phyloP scores from a whole-genome alignment of 23 tunicate species.

The Diplosoma virens region DNA sequence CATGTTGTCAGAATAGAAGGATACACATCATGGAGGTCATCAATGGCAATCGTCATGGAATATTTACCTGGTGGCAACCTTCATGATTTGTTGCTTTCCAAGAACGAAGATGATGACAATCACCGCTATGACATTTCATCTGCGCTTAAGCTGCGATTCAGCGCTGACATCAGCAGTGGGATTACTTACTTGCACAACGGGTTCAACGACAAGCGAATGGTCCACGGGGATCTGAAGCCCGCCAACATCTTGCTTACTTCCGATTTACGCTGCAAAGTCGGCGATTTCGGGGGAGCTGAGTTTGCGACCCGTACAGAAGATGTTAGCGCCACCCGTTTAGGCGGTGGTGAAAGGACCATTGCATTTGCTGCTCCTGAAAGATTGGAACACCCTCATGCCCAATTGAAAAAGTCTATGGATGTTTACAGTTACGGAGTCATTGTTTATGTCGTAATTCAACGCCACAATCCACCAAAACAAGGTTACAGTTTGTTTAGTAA shows the following conservation, averaged over 20 bases:
- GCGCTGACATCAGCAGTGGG: conserved; percentile 7
- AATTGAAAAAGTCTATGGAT: neutral
- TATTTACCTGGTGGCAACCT: conserved; percentile 32
- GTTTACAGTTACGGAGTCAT: neutral
- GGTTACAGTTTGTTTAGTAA: neutral
- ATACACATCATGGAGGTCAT: neutral
- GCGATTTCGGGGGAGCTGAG: conserved; percentile 21
- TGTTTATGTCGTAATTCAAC: neutral
- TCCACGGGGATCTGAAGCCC: conserved; percentile 25
- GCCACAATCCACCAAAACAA: neutral
- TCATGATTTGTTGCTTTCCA: neutral
- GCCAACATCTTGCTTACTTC: conserved; percentile 12
- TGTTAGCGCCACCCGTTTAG: neutral
- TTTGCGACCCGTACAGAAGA: neutral
- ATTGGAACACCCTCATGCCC: neutral
- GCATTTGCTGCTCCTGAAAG: conserved; percentile 9
- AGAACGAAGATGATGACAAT: neutral
- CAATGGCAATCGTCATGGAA: conserved; percentile 35
- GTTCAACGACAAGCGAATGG: neutral
- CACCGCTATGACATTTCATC: neutral
- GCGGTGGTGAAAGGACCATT: neutral
- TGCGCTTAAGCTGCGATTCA: neutral
- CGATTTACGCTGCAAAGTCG: conserved; percentile 13
- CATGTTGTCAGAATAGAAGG: conserved; percentile 23
- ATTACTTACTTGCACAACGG: conserved; percentile 28